Evolutionary conservation across 2,888 invertebrate genomes (phyloP).

Genomic region (Mesochorus sp.): DNA sequence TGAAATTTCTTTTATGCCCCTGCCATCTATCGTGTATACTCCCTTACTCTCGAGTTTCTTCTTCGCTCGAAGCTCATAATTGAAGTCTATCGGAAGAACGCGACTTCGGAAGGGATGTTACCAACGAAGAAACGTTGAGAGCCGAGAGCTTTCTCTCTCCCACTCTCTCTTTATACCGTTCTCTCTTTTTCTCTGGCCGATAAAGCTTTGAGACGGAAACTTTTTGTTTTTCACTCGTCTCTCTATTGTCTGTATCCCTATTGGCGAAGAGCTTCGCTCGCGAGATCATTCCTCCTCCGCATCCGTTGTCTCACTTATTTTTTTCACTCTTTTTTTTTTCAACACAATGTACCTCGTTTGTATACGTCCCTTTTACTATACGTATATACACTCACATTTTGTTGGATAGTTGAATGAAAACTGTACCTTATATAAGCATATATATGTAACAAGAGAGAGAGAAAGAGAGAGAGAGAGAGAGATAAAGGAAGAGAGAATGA

Average conservation of each 20-base stretch:
- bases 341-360: slow-evolving; percentile 27
- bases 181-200: slow-evolving; percentile 14
- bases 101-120: slow-evolving; percentile 68
- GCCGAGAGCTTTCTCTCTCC: slow-evolving; percentile 31
- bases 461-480: slow-evolving; percentile 56
- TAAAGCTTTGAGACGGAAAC: slow-evolving; percentile 65
- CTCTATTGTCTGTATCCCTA: slow-evolving; percentile 75
- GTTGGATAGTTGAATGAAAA: slow-evolving; percentile 63
- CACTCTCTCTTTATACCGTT: neutral
- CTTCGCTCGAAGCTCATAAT: slow-evolving; percentile 75
- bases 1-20: slow-evolving; percentile 81
- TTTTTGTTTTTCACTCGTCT: slow-evolving; percentile 80
- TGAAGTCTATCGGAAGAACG: slow-evolving; percentile 79
- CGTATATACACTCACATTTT: slow-evolving; percentile 41
- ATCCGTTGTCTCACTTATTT: slow-evolving; percentile 21
- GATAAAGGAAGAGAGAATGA: slow-evolving; percentile 54
- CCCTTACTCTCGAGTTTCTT: slow-evolving; percentile 8
- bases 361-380: slow-evolving; percentile 33
- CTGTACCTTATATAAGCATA: slow-evolving; percentile 50
- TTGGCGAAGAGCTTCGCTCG: slow-evolving; percentile 69
- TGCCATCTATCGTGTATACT: slow-evolving; percentile 16
- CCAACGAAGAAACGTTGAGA: slow-evolving; percentile 54
- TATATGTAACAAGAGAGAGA: too few relatives aligned
- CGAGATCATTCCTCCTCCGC: slow-evolving; percentile 63
- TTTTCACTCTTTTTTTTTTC: slow-evolving; percentile 36